Evolutionary conservation across 2,797 vertebrate species (phyloP).

Genomic region (Numenius phaeopus): DNA sequence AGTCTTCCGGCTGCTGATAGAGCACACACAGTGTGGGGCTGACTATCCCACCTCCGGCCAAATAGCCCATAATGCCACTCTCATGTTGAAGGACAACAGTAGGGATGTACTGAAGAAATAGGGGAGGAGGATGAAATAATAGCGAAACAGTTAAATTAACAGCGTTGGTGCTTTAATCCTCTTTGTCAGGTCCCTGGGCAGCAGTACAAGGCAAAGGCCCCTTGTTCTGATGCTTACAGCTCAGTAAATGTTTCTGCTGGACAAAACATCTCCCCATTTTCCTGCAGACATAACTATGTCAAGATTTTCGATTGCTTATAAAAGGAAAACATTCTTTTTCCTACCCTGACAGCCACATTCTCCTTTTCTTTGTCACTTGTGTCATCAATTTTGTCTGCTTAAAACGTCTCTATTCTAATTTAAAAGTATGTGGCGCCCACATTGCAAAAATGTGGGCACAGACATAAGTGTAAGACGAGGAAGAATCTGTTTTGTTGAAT

Average conservation of each 20-base stretch:
- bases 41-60: neutral
- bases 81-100: neutral
- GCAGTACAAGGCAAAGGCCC: neutral
- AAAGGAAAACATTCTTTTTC: neutral
- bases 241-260: neutral
- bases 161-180: neutral
- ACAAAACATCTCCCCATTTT: neutral
- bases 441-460: neutral
- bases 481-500: neutral
- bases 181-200: slow-evolving; percentile 5
- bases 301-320: neutral
- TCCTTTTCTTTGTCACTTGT: neutral
- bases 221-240: neutral
- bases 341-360: neutral
- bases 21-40: neutral
- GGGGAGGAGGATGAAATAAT: neutral
- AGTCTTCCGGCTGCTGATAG: neutral
- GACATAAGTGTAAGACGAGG: neutral
- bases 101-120: neutral
- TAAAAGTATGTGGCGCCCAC: neutral
- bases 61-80: neutral
- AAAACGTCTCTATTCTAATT: slow-evolving; percentile 7
- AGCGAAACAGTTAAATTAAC: neutral
- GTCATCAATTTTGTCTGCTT: neutral
- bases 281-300: neutral